Percentiles rank a stretch among this genome's conserved stretches.
phyloP scores from a whole-genome alignment of 2,888 invertebrate species.

The Pseudanteris insignis region DNA sequence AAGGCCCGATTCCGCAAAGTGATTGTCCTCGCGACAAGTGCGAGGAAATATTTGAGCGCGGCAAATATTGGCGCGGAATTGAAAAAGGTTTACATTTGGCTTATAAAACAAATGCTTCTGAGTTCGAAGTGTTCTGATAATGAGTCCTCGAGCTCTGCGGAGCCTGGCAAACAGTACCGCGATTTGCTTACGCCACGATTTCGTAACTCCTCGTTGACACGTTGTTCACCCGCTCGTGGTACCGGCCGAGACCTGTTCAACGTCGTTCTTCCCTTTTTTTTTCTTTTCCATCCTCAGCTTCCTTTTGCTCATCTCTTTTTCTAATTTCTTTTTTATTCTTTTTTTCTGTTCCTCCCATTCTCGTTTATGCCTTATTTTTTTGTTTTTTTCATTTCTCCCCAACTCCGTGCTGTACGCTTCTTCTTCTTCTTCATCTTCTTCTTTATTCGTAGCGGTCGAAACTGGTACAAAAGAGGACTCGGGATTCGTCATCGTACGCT shows the following conservation, averaged over 20 bases:
- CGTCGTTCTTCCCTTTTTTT: conserved; percentile 27
- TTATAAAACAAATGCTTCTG: conserved; percentile 43
- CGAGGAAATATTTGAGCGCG: conserved; percentile 30
- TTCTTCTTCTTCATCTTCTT: not conserved
- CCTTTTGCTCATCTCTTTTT: conserved; percentile 3
- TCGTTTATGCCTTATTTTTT: conserved; percentile 8
- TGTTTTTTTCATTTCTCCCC: not conserved
- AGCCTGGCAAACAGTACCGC: conserved; percentile 34
- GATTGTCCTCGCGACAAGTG: conserved; percentile 34
- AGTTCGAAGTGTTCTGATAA: conserved; percentile 40
- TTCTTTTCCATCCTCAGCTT: conserved; percentile 5
- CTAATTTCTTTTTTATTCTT: conserved; percentile 13
- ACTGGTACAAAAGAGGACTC: conserved; percentile 38
- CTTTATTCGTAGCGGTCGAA: conserved; percentile 38
- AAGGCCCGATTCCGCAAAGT: too few relatives aligned
- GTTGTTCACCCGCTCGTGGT: conserved; percentile 23
- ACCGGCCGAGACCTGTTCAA: conserved; percentile 32
- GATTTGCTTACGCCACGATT: conserved; percentile 37
- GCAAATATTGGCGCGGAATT: conserved; percentile 35
- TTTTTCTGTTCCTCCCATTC: conserved; percentile 10
- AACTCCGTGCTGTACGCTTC: not conserved
- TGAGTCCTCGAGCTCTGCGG: conserved; percentile 27
- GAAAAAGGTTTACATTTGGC: conserved; percentile 40
- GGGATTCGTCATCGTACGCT: conserved; percentile 45
- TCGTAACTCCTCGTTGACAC: conserved; percentile 42